A percentile compares a stretch with the other conserved stretches of the same genome.
These are phyloP conservation scores for Branchinecta sandiegonensis DNA, from an alignment of 2,888 invertebrate species.

Conservation along the genomic window DNA sequence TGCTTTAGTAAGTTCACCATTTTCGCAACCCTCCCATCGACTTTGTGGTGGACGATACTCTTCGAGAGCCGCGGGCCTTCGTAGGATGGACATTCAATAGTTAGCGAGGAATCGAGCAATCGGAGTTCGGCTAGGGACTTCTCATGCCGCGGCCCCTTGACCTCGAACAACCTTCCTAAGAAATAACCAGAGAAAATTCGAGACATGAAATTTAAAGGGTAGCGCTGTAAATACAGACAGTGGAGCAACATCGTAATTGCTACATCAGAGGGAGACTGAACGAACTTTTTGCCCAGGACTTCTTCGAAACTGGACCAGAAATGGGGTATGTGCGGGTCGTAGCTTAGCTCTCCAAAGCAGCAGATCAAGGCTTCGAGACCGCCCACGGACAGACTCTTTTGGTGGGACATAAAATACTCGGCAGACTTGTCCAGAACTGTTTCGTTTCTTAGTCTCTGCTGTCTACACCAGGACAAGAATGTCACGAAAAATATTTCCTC, in stretches of 20 bases:
- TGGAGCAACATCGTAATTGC: conserved; percentile 47
- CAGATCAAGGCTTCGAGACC: conserved; percentile 44
- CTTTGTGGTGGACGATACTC: conserved; percentile 35
- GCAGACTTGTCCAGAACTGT: conserved; percentile 44
- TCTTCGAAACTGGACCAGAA: conserved; percentile 46
- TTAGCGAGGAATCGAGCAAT: conserved; percentile 48
- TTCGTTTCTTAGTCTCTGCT: conserved; percentile 43
- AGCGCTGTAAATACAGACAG: conserved; percentile 46
- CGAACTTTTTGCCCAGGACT: conserved; percentile 42
- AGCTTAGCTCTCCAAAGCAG: conserved; percentile 47
- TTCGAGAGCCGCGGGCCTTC: conserved; percentile 42
- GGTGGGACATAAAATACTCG: conserved; percentile 42
- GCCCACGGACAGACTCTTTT: conserved; percentile 38
- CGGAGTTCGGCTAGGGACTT: conserved; percentile 39
- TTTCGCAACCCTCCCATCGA: conserved; percentile 41
- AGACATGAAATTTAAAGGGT: conserved; percentile 45
- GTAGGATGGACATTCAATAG: conserved; percentile 43
- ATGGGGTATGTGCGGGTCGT: conserved; percentile 38
- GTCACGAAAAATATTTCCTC: conserved; percentile 43
- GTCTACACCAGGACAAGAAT: conserved; percentile 47
- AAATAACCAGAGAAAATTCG: conserved; percentile 47
- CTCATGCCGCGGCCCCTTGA: conserved; percentile 30
- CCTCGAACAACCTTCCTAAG: conserved; percentile 41
- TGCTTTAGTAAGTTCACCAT: conserved; percentile 37
- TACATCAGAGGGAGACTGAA: conserved; percentile 43